phyloP scores from a whole-genome alignment of 2,888 invertebrate species.

The Chrysolina haemoptera region DNA sequence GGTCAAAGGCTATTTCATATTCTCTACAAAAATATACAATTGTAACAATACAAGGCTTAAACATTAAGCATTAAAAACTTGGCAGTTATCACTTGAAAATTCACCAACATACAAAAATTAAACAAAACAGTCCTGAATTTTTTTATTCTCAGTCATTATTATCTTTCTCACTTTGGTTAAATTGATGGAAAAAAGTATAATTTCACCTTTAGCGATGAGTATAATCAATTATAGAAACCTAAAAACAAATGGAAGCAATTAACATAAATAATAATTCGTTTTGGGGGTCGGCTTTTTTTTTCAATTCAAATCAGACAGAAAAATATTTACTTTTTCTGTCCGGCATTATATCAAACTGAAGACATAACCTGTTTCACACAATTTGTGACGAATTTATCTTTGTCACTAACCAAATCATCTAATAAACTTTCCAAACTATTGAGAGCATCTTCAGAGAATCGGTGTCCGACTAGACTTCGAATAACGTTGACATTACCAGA shows the following conservation, averaged over 20 bases:
- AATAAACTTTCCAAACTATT: constrained; percentile 72
- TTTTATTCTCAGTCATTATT: not conserved
- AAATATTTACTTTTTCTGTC: constrained; percentile 30
- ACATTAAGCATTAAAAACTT: constrained; percentile 5
- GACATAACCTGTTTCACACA: constrained; percentile 77
- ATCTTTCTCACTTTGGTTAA: constrained; percentile 6
- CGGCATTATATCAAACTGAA: constrained; percentile 65
- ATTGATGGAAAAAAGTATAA: constrained; percentile 6
- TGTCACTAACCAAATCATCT: constrained; percentile 62
- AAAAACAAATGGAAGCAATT: not conserved
- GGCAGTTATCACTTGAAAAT: constrained; percentile 1
- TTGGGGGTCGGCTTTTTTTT: not conserved
- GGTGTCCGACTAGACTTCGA: constrained; percentile 77
- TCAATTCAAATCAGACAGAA: constrained; percentile 13
- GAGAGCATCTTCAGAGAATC: constrained; percentile 77
- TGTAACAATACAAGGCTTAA: not conserved
- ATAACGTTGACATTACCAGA: constrained; percentile 76
- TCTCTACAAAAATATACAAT: not conserved
- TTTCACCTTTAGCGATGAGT: not conserved
- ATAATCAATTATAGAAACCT: not conserved
- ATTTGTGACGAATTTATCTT: constrained; percentile 76
- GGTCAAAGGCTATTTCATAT: not conserved
- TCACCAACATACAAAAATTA: constrained; percentile 7
- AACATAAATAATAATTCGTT: not conserved
- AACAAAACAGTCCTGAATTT: not conserved